phyloP scores from a whole-genome alignment of 2,797 vertebrate genomes.

The Rhynchotus rufescens region DNA sequence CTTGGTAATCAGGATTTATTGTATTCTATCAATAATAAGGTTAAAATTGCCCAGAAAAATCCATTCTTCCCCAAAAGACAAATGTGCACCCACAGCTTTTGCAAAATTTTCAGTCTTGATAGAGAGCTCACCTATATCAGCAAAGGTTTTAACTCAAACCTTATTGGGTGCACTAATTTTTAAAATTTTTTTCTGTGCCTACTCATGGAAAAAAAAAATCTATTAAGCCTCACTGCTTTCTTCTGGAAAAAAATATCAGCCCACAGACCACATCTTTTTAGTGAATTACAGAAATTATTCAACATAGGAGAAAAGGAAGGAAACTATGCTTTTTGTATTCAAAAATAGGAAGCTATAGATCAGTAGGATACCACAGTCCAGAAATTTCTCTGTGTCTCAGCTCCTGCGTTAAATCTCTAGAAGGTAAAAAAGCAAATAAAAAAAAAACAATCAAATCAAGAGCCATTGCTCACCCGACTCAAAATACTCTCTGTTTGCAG shows the following conservation, averaged over 20 bases:
- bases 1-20: slow-evolving; percentile 7
- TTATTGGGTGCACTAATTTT: not conserved
- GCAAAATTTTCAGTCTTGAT: not conserved
- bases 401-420: not conserved
- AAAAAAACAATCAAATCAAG: not conserved
- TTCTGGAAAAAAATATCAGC: not conserved
- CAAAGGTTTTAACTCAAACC: not conserved
- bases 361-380: not conserved
- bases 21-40: slow-evolving; percentile 32
- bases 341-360: not conserved
- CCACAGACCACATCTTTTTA: not conserved
- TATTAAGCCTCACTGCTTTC: not conserved
- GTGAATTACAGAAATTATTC: not conserved
- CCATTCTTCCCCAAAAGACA: not conserved
- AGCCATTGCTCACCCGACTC: not conserved
- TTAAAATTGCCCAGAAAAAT: slow-evolving; percentile 7
- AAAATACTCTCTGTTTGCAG: not conserved
- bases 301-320: not conserved
- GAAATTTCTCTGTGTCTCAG: not conserved
- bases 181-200: not conserved
- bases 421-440: not conserved
- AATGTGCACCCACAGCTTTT: not conserved
- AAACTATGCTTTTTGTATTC: not conserved
- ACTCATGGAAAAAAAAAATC: not conserved
- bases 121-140: not conserved